Base-by-base conservation (phyloP, 2,797 vertebrate genomes). In the Dallia pectoralis region DNA sequence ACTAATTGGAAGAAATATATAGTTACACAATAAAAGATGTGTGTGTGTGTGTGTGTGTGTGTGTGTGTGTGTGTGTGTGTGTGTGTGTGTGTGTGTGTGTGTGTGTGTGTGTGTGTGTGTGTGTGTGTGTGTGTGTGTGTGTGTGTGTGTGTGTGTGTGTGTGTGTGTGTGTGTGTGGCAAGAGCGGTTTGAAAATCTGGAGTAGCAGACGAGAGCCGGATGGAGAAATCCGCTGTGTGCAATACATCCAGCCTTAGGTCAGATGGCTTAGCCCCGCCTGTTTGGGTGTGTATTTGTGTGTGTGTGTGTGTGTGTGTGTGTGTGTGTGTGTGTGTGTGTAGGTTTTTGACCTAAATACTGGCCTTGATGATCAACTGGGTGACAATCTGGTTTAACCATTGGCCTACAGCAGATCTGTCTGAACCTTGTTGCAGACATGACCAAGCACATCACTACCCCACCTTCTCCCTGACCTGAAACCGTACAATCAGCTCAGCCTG, bases 341-440 rank as follows among this genome's bases (percentile, higher is more conserved):
- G 79, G 76, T 63, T 36, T 89, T 82, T 87, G 86, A 90, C 87
- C 89, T 87, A 89, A 84, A 91, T 89, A 74, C 77, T 77, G 85
- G 85, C 84, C 74, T 89, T 81, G 30, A 82, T 30, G 79, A 87
- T 86, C 79, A 80, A 77, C 82, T 81, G 77, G 51, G 48, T 74
- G 69, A 75, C 84, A 85, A 89, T 89, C 79, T 79, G 84, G 87
- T 82, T 88, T 88, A 90, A 89, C 87, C 87, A 84, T 87, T 73
- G 80, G 73, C 48, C 30, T n/a, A 63, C 59, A 72, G 69, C 70
- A 73, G 36, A 85, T 73, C 74, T 70, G 74, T 78, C 79, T 75
- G 80, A 25, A 18, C 11, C 49, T 32, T 2, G 4, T 12, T 36
- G 36, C 75, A 65, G 79, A 44, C 40, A 44, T 87, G 86, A 89